A percentile compares a stretch with the other conserved stretches of the same genome.
These are phyloP conservation scores for Loxodonta africana DNA, from an alignment of 2,113 vertebrate species.

Conservation along the genomic window DNA sequence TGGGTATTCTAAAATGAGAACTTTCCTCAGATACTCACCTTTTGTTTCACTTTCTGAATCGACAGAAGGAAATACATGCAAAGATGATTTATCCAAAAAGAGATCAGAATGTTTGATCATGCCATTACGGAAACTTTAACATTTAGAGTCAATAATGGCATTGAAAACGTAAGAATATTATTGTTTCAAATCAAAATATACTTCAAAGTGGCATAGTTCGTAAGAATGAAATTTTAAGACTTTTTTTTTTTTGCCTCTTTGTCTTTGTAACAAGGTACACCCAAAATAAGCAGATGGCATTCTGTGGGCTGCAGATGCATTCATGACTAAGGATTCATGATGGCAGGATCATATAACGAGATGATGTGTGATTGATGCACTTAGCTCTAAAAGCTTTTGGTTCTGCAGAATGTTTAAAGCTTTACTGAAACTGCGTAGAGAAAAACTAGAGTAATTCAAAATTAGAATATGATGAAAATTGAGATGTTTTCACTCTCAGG, in stretches of 20 bases:
- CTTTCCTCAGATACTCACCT: background rate
- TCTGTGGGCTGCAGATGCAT: constrained; percentile 73
- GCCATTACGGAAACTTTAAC: constrained; percentile 20
- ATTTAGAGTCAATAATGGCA: constrained; percentile 22
- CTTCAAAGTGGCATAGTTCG: constrained; percentile 23
- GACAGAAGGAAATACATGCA: background rate
- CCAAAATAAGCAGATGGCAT: constrained; percentile 74
- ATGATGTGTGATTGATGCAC: constrained; percentile 81
- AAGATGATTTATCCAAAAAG: background rate
- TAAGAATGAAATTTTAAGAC: background rate
- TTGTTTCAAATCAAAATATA: constrained; percentile 51
- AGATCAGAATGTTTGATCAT: background rate
- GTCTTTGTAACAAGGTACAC: constrained; percentile 51
- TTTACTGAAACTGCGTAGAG: constrained; percentile 43
- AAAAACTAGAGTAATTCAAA: constrained; percentile 48
- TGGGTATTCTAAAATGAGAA: background rate
- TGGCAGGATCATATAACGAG: constrained; percentile 66
- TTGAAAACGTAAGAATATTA: constrained; percentile 13
- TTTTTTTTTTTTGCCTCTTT: background rate
- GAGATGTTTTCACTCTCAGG: constrained; percentile 27
- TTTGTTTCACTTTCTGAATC: constrained; percentile 30
- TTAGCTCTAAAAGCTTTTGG: constrained; percentile 80
- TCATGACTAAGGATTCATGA: constrained; percentile 74
- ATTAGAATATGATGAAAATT: constrained; percentile 61
- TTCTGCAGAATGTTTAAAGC: constrained; percentile 65